Evolutionary conservation across 1,140 invertebrate genomes (phyloP).

Genomic region (Propsilocerus akamusi): DNA sequence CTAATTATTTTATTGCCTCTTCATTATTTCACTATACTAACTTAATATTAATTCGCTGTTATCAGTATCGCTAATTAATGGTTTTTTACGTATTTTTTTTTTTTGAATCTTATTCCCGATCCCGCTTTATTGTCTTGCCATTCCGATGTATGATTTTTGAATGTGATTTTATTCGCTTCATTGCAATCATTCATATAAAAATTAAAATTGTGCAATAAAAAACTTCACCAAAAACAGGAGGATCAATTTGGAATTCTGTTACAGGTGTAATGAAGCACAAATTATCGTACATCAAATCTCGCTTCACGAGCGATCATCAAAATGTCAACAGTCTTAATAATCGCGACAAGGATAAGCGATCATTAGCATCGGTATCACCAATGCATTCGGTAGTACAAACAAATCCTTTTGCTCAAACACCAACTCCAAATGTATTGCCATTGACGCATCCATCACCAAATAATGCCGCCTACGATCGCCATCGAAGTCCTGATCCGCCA

Average conservation of each 20-base stretch:
- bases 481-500: conserved; percentile 42
- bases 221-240: conserved; percentile 3
- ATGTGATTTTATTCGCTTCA: no score
- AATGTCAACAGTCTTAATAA: no score
- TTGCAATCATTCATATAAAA: no score
- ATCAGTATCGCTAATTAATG: no score
- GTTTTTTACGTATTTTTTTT: no score
- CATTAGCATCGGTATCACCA: conserved; percentile 7
- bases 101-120: no score
- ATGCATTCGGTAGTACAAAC: background rate
- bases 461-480: conserved; percentile 22
- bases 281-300: conserved; percentile 59
- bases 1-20: no score
- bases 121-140: no score
- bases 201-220: no score
- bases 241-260: conserved; percentile 29
- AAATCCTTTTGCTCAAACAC: background rate
- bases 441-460: conserved; percentile 15
- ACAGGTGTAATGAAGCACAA: conserved; percentile 41
- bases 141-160: no score
- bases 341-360: conserved; percentile 11
- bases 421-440: conserved; percentile 5
- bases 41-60: no score
- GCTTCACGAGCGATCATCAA: conserved; percentile 26
- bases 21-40: no score